Evolutionary conservation across 1,140 invertebrate genomes (phyloP), one percentile per base, ranked within the genome.

Genomic region (Monochamus saltuarius): DNA sequence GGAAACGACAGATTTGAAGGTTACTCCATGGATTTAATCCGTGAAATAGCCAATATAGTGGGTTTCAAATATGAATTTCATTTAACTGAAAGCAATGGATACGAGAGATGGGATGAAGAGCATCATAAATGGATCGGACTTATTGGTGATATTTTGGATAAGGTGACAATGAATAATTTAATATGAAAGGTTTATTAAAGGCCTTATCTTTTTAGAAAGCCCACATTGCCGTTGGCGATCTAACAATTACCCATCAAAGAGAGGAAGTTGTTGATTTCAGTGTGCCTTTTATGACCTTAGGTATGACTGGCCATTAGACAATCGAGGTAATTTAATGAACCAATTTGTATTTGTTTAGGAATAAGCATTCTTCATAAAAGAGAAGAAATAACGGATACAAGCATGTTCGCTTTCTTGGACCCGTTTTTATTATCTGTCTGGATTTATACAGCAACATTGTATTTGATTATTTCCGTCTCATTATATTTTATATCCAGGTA

Each of bases 401-500:
- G 90, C 73, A 77, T 95, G 4, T 94, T 95, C 78, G 91, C 90
- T 0, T 97, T 97, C 72, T 75, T 95, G 40, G 87, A 86, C 2
- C 95, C 94, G 1, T 86, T 97, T 56, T 92, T 91, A 0, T 78
- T 89, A 7, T 89, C 92, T 69, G 94, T 97, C 4, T 98, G 95
- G 95, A 86, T 96, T 62, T 95, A 91, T 74, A 94, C 94, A 83
- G 87, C 86, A 0, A 88, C 89, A 0, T 89, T 93, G 10, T 95
- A 92, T 77, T 78, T 97, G 35, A 86, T 86, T 35, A 88, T 97
- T 37, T 94, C 92, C 1, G 36, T 63, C 34, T 14, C 50, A 13
- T 34, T 66, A 40, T 57, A 60, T 37, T 45, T 62, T n/a, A 56
- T 66, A 14, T 53, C 61, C 13, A 65, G 68, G 65, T 67, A 56